A percentile compares a stretch with the other conserved stretches of the same genome.
Conservation (phyloP, 2,797 vertebrate genomes). For the Sebastes matsubarae region DNA sequence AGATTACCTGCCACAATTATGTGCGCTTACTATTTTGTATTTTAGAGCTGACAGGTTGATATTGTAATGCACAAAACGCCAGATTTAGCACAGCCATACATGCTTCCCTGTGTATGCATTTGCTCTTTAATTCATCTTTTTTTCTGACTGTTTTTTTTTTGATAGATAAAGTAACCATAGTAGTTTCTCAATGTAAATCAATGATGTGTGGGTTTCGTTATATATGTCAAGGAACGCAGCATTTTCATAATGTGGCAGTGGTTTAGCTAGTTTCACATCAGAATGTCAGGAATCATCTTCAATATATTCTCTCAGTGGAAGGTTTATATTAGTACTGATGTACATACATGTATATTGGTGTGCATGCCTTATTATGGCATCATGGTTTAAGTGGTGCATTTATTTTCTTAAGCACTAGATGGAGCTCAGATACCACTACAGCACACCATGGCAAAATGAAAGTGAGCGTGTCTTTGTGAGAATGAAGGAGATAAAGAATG, state of each 20-base stretch:
- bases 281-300: background rate
- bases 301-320: background rate
- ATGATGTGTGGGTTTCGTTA: background rate
- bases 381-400: slow-evolving; percentile 20
- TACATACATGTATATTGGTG: background rate
- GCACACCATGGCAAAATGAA: background rate
- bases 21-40: background rate
- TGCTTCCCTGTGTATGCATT: background rate
- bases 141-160: background rate
- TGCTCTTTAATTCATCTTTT: background rate
- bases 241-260: background rate
- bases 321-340: background rate
- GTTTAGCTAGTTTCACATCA: background rate
- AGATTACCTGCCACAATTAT: background rate
- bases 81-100: background rate
- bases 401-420: slow-evolving; percentile 63
- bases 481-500: background rate
- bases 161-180: background rate
- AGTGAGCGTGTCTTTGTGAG: background rate
- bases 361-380: background rate
- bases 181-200: background rate
- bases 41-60: background rate
- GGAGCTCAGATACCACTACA: slow-evolving; percentile 51
- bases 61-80: background rate
- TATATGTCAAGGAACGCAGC: background rate